phyloP scores from a whole-genome alignment of 2,797 vertebrate genomes.

The Luscinia luscinia region DNA sequence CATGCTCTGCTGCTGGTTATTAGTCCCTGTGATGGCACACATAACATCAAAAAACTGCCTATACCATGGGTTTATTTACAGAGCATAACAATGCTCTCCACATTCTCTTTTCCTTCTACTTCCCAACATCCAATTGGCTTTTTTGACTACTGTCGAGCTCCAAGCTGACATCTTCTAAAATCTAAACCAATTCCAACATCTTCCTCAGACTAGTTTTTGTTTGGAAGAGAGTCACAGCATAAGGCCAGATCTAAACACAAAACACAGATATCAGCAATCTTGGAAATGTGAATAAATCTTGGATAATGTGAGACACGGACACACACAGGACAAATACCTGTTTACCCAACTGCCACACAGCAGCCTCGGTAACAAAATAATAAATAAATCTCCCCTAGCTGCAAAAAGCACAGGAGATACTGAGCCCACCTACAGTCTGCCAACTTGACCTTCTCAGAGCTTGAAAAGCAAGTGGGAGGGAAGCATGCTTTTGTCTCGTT shows the following conservation, averaged over 20 bases:
- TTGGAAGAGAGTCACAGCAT: background rate
- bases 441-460: slow-evolving; percentile 30
- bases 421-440: slow-evolving; percentile 29
- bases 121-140: background rate
- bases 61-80: background rate
- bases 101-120: background rate
- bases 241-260: background rate
- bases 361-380: background rate
- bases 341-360: background rate
- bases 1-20: background rate
- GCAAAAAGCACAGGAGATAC: background rate
- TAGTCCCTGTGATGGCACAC: background rate
- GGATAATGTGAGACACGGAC: background rate
- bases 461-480: slow-evolving; percentile 40
- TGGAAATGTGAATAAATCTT: background rate
- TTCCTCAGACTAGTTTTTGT: background rate
- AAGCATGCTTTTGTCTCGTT: slow-evolving; percentile 14
- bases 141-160: background rate
- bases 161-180: background rate
- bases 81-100: background rate
- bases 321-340: background rate
- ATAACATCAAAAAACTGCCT: background rate
- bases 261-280: background rate
- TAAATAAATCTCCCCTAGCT: background rate
- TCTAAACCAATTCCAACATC: background rate